Base-by-base conservation (phyloP, 2,888 invertebrate genomes). In the Candidula unifasciata region DNA sequence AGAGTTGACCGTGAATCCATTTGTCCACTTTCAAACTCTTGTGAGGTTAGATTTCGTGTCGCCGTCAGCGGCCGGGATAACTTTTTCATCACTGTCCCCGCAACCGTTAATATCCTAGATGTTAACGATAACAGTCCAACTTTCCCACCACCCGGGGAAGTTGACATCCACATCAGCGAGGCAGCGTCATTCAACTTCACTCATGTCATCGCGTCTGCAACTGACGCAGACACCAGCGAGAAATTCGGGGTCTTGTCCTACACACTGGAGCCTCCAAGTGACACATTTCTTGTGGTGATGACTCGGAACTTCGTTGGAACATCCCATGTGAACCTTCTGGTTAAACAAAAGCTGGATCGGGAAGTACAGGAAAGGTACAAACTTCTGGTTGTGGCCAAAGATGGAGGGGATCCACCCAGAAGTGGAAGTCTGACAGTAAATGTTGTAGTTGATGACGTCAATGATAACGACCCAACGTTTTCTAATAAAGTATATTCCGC, bases 111-210 rank as follows among this genome's bases (percentile, higher is more conserved):
- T 93, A 97, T 99, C 0, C 94, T 97, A 81, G 99, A 99, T 93
- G 96, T 97, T 88, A 99, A 99, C 93, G 99, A 99, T 94, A 98
- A 99, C 92, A 95, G 96, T 27, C 99, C 99, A 0, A 95, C 96
- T 10, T 99, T 99, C 85, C 77, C 71, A 2, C 27, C 35, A n/a
- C 74, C 68, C 3, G 69, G 69, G 0, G 35, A 54, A 18, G 30
- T 76, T 10, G 33, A 73, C 6, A 27, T 86, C 13, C 44, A 78
- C 35, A 54, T 86, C 52, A 80, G 77, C 18, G 86, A 86, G 57
- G 74, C 85, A 35, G 76, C 83, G 21, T 68, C 78, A 30, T 27
- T 21, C 37, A 68, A 71, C 13, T 85, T 81, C 35, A 44, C 73
- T 1, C n/a, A 76, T 24, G 66, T 85, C 18, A 57, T 86, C 24